Conservation (phyloP, 2,888 invertebrate genomes). For the Epistrophe grossulariae region DNA sequence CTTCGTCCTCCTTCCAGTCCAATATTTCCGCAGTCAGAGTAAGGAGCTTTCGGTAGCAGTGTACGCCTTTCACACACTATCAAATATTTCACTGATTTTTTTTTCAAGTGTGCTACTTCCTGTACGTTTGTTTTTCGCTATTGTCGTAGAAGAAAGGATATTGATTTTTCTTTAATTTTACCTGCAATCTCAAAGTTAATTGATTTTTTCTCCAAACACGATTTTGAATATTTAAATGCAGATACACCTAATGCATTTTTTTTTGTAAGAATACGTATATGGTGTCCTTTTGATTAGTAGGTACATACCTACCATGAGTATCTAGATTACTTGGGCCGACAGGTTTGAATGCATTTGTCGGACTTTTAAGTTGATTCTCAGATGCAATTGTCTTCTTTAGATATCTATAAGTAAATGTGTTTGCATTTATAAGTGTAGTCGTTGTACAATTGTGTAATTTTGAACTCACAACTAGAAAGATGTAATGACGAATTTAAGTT, state of each 20-base stretch:
- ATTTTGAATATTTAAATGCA: slow-evolving; percentile 17
- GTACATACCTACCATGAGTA: slow-evolving; percentile 29
- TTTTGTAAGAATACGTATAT: slow-evolving; percentile 9
- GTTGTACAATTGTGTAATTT: neutral
- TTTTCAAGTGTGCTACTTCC: slow-evolving; percentile 46
- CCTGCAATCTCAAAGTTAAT: slow-evolving; percentile 51
- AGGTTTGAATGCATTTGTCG: slow-evolving; percentile 38
- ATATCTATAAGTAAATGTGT: neutral
- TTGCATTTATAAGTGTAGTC: neutral
- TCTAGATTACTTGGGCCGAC: slow-evolving; percentile 30
- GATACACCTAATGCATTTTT: neutral
- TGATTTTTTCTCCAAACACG: slow-evolving; percentile 47
- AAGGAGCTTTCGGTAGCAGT: slow-evolving; percentile 53
- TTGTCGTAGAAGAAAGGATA: slow-evolving; percentile 68
- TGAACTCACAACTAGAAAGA: neutral
- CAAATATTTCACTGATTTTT: neutral
- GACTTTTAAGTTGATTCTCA: slow-evolving; percentile 32
- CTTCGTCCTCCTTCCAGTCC: slow-evolving; percentile 20
- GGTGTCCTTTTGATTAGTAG: slow-evolving; percentile 44
- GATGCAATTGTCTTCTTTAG: slow-evolving; percentile 35
- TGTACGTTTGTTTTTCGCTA: slow-evolving; percentile 31
- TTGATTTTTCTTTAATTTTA: slow-evolving; percentile 67
- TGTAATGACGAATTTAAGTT: neutral
- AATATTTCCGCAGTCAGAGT: slow-evolving; percentile 26
- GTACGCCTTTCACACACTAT: slow-evolving; percentile 27